Percentiles rank a stretch among this genome's conserved stretches.
phyloP scores from a whole-genome alignment of 2,113 vertebrate species.

The Phodopus roborovskii region DNA sequence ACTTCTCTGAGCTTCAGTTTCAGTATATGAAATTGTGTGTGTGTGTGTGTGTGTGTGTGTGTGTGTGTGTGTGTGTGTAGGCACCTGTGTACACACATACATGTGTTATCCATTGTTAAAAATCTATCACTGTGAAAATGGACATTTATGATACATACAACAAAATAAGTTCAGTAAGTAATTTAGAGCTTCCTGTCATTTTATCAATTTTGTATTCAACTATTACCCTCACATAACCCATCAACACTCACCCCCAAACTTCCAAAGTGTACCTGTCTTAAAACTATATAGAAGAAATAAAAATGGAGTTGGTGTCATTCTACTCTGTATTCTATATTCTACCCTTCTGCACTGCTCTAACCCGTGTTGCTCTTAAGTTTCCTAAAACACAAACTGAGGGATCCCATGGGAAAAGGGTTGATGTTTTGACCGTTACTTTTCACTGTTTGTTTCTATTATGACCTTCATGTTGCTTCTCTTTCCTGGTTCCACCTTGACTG shows the following conservation, averaged over 20 bases:
- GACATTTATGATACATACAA: not conserved
- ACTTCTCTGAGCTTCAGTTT: not conserved
- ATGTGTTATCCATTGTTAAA: not conserved
- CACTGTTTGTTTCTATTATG: not conserved
- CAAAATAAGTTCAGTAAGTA: not conserved
- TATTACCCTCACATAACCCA: not conserved
- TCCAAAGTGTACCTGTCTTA: not conserved
- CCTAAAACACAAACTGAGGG: not conserved
- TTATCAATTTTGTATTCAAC: not conserved
- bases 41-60: not conserved
- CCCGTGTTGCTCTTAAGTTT: not conserved
- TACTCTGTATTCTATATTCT: not conserved
- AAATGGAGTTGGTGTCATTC: not conserved
- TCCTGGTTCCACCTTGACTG: not conserved
- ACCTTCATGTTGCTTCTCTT: not conserved
- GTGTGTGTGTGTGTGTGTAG: too few relatives aligned
- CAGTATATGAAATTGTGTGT: not conserved
- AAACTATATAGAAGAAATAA: slow-evolving; percentile 14
- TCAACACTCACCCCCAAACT: not conserved
- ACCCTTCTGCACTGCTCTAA: not conserved
- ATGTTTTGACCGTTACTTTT: not conserved
- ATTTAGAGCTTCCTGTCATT: not conserved
- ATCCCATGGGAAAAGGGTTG: not conserved
- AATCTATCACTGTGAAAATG: not conserved
- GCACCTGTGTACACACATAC: not conserved